Conservation (phyloP, 2,888 invertebrate species). For the Glomeris marginata region DNA sequence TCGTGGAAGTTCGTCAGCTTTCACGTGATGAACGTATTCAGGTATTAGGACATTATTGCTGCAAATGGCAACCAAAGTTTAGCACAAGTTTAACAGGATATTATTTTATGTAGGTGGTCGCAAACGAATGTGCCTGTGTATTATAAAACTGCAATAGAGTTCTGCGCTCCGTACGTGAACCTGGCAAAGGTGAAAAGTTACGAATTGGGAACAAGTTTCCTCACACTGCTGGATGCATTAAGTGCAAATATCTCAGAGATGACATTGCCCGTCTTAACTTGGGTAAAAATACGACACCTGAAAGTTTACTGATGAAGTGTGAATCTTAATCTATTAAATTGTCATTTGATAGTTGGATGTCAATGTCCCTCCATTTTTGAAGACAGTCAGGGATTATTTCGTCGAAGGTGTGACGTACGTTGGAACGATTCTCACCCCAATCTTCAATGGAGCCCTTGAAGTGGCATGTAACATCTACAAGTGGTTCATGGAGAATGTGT, state of each 20-base stretch:
- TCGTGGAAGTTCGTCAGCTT: no score
- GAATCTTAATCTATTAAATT: no score
- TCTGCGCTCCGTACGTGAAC: slow-evolving; percentile 24
- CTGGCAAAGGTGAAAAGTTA: slow-evolving; percentile 20
- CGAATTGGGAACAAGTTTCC: slow-evolving; percentile 18
- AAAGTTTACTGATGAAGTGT: no score
- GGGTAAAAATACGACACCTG: neutral
- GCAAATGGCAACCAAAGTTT: neutral
- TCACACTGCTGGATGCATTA: neutral
- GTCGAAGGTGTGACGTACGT: no score
- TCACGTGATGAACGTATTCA: no score
- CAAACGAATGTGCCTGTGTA: slow-evolving; percentile 25
- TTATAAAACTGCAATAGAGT: slow-evolving; percentile 20
- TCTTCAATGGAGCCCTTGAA: no score
- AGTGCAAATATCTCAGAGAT: no score
- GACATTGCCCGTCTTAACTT: neutral
- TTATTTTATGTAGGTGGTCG: slow-evolving; percentile 24
- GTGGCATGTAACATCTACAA: slow-evolving; percentile 15
- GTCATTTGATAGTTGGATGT: no score
- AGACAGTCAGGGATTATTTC: no score
- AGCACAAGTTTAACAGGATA: neutral
- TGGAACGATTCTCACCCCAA: no score
- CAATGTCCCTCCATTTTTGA: no score
- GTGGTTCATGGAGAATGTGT: slow-evolving; percentile 25
- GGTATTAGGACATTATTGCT: neutral